Evolutionary conservation across 2,113 vertebrate species (phyloP).

Genomic region (Cepphus grylle): DNA sequence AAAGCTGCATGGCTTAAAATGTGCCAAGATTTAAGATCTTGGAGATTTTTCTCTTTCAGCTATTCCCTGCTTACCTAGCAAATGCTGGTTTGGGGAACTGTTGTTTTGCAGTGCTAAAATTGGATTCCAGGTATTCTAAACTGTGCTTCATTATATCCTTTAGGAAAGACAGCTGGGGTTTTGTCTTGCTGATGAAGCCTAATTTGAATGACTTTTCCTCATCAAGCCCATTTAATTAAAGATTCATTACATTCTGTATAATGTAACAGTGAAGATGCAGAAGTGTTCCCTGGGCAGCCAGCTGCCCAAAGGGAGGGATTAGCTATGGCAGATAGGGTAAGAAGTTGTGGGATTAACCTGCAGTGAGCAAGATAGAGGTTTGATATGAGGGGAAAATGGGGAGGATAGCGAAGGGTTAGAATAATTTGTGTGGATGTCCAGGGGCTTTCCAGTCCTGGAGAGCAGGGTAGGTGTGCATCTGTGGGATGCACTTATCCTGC

Average conservation of each 20-base stretch:
- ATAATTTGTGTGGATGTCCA: neutral
- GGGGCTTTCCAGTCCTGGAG: neutral
- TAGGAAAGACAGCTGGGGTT: constrained; percentile 30
- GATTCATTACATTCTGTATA: constrained; percentile 21
- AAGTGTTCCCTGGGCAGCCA: neutral
- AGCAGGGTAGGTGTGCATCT: neutral
- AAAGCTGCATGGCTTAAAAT: neutral
- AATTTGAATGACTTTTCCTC: constrained; percentile 41
- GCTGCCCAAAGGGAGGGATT: neutral
- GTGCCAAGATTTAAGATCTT: neutral
- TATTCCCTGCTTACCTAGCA: neutral
- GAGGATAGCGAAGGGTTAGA: neutral
- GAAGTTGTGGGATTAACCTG: neutral
- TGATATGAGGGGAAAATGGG: neutral
- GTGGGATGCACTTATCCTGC: neutral
- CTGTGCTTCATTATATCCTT: neutral
- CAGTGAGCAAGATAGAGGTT: neutral
- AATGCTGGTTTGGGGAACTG: neutral
- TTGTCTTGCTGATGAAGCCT: constrained; percentile 32
- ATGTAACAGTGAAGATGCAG: neutral
- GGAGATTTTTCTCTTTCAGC: neutral
- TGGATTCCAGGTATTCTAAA: constrained; percentile 32
- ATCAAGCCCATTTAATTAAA: constrained; percentile 49
- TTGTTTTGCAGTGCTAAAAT: neutral
- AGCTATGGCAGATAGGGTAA: neutral